These are phyloP conservation scores for Pachydiplax longipennis DNA, from an alignment of 2,888 invertebrate genomes.

Conservation along the genomic window DNA sequence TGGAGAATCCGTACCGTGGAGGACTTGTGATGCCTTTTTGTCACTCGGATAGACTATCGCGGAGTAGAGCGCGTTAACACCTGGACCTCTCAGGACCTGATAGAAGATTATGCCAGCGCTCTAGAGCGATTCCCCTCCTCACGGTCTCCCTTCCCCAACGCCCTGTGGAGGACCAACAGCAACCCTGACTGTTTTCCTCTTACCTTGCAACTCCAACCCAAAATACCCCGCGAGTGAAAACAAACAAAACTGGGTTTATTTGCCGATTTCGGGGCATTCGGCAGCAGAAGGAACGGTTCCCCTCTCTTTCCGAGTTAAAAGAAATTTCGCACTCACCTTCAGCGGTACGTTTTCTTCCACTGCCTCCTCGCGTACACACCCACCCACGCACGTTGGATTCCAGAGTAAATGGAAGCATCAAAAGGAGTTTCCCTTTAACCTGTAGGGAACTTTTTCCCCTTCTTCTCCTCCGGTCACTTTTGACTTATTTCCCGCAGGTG, in stretches of 20 bases:
- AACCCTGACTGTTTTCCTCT: not conserved
- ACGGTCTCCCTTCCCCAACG: not conserved
- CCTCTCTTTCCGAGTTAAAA: not conserved
- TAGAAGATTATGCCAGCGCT: not conserved
- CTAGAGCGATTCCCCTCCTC: not conserved
- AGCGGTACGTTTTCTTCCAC: not conserved
- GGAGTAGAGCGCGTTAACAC: not conserved
- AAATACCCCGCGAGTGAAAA: conserved; percentile 4
- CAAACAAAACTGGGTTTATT: not conserved
- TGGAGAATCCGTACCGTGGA: not conserved
- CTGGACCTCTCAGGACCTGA: not conserved
- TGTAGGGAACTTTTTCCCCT: not conserved
- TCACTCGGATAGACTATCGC: not conserved
- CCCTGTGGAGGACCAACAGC: not conserved
- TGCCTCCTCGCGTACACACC: not conserved
- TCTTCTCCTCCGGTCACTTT: not conserved
- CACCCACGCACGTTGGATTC: not conserved
- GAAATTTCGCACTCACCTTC: not conserved
- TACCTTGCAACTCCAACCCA: conserved; percentile 12
- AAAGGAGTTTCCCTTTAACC: not conserved
- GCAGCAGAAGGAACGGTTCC: not conserved
- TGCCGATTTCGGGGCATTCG: not conserved
- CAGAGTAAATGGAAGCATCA: conserved; percentile 26
- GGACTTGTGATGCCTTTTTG: not conserved
- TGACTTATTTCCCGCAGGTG: not conserved